Conservation (phyloP, 2,797 vertebrate genomes). For the Neosilurus mollespiculum region DNA sequence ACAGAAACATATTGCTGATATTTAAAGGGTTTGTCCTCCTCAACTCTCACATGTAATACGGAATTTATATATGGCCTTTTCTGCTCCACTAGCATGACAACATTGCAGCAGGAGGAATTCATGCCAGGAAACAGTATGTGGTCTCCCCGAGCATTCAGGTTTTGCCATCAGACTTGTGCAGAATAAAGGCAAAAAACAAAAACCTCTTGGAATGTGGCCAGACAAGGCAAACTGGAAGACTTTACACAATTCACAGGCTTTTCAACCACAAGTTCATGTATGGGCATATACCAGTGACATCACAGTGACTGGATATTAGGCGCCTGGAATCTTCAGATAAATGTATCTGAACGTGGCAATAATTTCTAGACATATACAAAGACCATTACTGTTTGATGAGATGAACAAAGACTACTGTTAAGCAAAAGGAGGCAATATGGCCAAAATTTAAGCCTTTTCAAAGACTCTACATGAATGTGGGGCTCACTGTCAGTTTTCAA, state of each 20-base stretch:
- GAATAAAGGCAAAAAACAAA: slow-evolving; percentile 28
- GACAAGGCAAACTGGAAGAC: slow-evolving; percentile 48
- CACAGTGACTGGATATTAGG: slow-evolving; percentile 4
- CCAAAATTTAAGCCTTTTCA: not conserved
- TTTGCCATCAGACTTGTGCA: slow-evolving; percentile 35
- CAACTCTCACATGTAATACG: slow-evolving; percentile 26
- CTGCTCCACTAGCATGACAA: slow-evolving; percentile 50
- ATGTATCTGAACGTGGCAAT: not conserved
- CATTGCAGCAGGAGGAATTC: slow-evolving; percentile 50
- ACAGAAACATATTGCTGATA: slow-evolving; percentile 49
- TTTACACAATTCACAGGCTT: slow-evolving; percentile 18
- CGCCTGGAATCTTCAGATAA: slow-evolving; percentile 2
- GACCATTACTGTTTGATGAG: not conserved
- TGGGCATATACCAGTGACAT: not conserved
- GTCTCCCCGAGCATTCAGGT: slow-evolving; percentile 50
- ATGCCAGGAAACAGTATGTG: slow-evolving; percentile 52
- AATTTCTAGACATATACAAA: not conserved
- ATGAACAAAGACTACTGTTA: not conserved
- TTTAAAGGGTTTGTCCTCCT: slow-evolving; percentile 47
- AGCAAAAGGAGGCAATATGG: slow-evolving; percentile 47
- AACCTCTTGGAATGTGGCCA: slow-evolving; percentile 48
- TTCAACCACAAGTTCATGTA: not conserved
- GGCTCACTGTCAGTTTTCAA: not conserved
- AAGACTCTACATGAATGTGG: not conserved
- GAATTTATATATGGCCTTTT: slow-evolving; percentile 50